phyloP scores from a whole-genome alignment of 2,888 invertebrate genomes.

The Cybosia mesomella region DNA sequence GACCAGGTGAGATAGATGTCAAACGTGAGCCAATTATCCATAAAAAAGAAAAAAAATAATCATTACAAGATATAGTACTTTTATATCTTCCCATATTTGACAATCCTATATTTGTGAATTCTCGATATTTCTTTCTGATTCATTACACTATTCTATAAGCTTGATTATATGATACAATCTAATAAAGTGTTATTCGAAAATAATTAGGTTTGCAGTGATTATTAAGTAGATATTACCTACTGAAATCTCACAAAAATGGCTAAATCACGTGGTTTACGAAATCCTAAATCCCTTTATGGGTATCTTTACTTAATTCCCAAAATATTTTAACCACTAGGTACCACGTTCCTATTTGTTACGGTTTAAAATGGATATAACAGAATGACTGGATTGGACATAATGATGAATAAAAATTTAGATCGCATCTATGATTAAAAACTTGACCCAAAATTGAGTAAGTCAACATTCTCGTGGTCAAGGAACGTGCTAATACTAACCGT shows the following conservation, averaged over 20 bases:
- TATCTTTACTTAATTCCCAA: not conserved
- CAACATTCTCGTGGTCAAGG: constrained; percentile 36
- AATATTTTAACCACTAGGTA: too few relatives aligned
- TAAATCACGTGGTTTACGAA: too few relatives aligned
- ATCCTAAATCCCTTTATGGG: not conserved
- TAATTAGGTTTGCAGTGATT: not conserved
- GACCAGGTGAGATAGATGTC: too few relatives aligned
- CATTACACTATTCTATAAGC: not conserved
- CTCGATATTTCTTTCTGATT: not conserved
- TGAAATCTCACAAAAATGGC: too few relatives aligned
- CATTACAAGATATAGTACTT: not conserved
- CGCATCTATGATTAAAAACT: constrained; percentile 36
- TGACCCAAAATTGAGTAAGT: constrained; percentile 36
- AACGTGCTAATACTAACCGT: constrained; percentile 35
- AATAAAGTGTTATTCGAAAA: not conserved
- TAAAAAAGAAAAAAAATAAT: too few relatives aligned
- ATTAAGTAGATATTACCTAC: too few relatives aligned
- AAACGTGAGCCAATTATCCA: too few relatives aligned
- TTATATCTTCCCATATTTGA: not conserved
- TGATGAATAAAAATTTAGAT: constrained; percentile 20
- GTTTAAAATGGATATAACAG: not conserved
- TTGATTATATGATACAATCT: not conserved
- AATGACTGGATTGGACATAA: not conserved
- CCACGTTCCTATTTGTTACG: not conserved
- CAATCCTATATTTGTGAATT: not conserved